Evolutionary conservation across 2,797 vertebrate species (phyloP).

Genomic region (Choloepus didactylus): DNA sequence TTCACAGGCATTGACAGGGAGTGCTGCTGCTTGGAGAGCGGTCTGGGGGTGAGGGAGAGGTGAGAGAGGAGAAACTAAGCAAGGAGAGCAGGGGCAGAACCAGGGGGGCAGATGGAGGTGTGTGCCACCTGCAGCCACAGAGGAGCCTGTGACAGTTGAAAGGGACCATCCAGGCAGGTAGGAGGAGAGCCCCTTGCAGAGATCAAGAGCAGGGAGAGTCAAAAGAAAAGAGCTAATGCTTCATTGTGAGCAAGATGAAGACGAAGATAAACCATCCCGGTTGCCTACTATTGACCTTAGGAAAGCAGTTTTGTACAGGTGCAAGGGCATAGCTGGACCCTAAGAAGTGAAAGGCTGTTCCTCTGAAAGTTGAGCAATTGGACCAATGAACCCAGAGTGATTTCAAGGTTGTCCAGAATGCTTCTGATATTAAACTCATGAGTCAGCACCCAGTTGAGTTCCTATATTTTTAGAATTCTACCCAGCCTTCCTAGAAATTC

Average conservation of each 20-base stretch:
- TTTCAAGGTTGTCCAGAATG: background rate
- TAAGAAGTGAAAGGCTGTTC: rapidly evolving
- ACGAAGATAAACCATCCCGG: background rate
- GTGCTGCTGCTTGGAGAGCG: background rate
- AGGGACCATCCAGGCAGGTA: background rate
- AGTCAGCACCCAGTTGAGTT: background rate
- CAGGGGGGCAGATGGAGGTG: rapidly evolving
- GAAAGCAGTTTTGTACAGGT: background rate
- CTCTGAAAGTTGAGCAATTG: background rate
- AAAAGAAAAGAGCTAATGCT: background rate
- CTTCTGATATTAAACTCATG: background rate
- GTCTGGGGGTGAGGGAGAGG: background rate
- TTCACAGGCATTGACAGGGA: background rate
- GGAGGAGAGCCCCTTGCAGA: background rate
- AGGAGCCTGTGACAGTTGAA: background rate
- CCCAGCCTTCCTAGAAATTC: conserved; percentile 14
- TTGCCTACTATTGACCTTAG: background rate
- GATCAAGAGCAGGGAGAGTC: background rate
- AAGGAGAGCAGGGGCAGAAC: background rate
- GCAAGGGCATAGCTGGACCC: too few species aligned
- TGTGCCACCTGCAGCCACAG: rapidly evolving
- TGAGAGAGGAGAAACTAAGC: background rate
- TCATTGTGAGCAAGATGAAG: background rate
- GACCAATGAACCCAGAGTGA: background rate
- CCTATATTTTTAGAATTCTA: conserved; percentile 8